phyloP scores from a whole-genome alignment of 2,888 invertebrate genomes.

The Stegophylla sp. region DNA sequence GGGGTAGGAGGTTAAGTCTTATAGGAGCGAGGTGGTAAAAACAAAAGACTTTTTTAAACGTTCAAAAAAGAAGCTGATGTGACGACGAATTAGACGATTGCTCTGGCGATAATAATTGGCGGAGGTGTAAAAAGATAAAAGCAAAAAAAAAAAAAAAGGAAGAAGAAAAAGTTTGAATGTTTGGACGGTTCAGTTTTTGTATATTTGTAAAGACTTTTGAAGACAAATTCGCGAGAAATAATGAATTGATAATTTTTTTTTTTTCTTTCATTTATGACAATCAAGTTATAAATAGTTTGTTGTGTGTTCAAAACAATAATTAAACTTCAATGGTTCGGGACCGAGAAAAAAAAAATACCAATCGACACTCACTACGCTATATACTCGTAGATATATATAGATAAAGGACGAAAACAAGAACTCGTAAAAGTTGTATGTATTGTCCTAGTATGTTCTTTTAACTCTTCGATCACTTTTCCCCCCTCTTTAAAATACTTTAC shows the following conservation, averaged over 20 bases:
- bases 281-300: conserved; percentile 30
- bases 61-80: neutral
- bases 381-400: neutral
- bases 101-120: conserved; percentile 9
- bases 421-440: conserved; percentile 10
- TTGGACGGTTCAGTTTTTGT: neutral
- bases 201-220: neutral
- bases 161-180: conserved; percentile 14
- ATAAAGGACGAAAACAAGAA: neutral
- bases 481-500: neutral
- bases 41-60: neutral
- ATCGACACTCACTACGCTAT: conserved; percentile 13
- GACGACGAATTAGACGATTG: neutral
- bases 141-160: neutral
- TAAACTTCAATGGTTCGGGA: conserved; percentile 29
- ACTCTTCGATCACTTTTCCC: neutral
- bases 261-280: neutral
- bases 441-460: neutral
- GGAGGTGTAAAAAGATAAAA: neutral
- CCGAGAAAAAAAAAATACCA: conserved; percentile 10
- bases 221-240: conserved; percentile 8
- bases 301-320: conserved; percentile 35
- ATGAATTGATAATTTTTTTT: neutral
- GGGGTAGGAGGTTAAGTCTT: no score
- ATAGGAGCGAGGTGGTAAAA: neutral